Evolutionary conservation across 2,888 invertebrate genomes (phyloP).

Genomic region (Leucophora obtusa): DNA sequence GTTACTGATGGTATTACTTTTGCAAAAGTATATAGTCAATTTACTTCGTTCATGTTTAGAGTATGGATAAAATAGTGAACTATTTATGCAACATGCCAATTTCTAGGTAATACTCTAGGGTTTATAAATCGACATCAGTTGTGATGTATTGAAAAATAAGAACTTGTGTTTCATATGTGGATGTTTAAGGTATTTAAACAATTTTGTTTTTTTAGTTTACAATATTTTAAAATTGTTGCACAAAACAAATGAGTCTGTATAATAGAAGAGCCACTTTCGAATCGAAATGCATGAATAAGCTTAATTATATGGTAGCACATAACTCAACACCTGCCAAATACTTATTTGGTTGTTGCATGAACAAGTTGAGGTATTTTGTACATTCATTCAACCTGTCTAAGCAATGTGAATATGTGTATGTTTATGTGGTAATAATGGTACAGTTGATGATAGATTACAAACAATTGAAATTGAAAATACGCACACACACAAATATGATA

Average conservation of each 20-base stretch:
- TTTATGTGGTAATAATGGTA: neutral
- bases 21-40: neutral
- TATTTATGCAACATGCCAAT: constrained; percentile 5
- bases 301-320: constrained; percentile 34
- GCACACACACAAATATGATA: neutral
- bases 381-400: neutral
- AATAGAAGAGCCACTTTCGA: constrained; percentile 8
- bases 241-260: neutral
- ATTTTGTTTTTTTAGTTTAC: neutral
- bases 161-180: neutral
- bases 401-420: neutral
- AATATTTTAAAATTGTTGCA: neutral
- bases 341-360: neutral
- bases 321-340: constrained; percentile 37
- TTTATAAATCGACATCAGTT: constrained; percentile 9
- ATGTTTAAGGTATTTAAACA: neutral
- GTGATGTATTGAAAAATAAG: neutral
- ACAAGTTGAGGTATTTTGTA: neutral
- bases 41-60: neutral
- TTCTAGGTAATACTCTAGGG: neutral
- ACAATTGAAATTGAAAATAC: constrained; percentile 3
- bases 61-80: neutral
- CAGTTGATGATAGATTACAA: constrained; percentile 16
- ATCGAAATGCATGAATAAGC: constrained; percentile 11
- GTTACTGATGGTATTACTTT: constrained; percentile 17